Percentiles rank a stretch among this genome's conserved stretches.
These are phyloP conservation scores for Aporrectodea caliginosa DNA, from an alignment of 1,140 invertebrate genomes.

Conservation along the genomic window DNA sequence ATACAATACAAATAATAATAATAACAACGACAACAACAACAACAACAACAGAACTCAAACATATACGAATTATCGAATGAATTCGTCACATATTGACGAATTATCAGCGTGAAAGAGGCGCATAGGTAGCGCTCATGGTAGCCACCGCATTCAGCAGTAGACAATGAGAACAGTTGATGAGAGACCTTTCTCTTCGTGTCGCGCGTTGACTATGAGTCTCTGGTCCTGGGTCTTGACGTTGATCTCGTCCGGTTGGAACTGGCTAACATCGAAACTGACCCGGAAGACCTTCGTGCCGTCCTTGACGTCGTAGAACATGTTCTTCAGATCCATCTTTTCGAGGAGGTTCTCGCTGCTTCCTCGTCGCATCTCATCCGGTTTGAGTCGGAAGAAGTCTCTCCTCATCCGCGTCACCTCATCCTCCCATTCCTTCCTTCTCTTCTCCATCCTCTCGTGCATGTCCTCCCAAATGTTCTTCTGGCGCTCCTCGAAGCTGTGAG, in stretches of 20 bases:
- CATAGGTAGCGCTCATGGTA: too few species aligned
- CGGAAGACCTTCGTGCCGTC: slow-evolving; percentile 45
- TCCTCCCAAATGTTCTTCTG: slow-evolving; percentile 51
- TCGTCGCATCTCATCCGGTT: slow-evolving; percentile 41
- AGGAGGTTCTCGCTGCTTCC: slow-evolving; percentile 34
- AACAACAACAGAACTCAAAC: too few species aligned
- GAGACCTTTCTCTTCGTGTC: slow-evolving; percentile 71
- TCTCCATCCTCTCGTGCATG: slow-evolving; percentile 47
- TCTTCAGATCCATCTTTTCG: slow-evolving; percentile 38
- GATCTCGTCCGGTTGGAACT: slow-evolving; percentile 79
- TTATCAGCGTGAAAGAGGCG: too few species aligned
- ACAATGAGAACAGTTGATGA: too few species aligned
- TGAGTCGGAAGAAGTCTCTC: slow-evolving; percentile 51
- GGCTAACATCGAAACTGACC: slow-evolving; percentile 69
- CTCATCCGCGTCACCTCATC: slow-evolving; percentile 52
- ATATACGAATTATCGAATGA: too few species aligned
- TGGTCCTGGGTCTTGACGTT: slow-evolving; percentile 81
- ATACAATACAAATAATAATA: too few species aligned
- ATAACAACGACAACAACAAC: too few species aligned
- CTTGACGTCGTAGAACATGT: slow-evolving; percentile 43
- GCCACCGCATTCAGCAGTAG: too few species aligned
- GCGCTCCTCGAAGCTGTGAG: slow-evolving; percentile 47
- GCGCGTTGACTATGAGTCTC: slow-evolving; percentile 72
- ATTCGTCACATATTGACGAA: too few species aligned
- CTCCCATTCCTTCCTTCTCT: slow-evolving; percentile 49